A percentile compares a stretch with the other conserved stretches of the same genome.
phyloP scores from a whole-genome alignment of 2,888 invertebrate species.

The Campopleginae sp. region DNA sequence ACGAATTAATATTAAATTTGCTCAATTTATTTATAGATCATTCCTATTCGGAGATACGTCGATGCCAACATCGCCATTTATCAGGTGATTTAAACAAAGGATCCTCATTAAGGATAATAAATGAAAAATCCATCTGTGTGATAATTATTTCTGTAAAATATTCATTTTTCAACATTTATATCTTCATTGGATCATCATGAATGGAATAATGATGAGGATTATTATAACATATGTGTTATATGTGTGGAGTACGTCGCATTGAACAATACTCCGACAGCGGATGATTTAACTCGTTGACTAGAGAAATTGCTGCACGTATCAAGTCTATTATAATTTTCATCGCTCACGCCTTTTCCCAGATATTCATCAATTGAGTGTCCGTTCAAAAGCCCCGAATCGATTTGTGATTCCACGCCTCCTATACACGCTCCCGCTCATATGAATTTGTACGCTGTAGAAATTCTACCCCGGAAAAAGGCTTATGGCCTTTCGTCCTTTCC shows the following conservation, averaged over 20 bases:
- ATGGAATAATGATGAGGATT: slow-evolving; percentile 2
- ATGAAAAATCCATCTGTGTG: neutral
- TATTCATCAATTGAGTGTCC: slow-evolving; percentile 28
- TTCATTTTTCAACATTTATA: slow-evolving; percentile 8
- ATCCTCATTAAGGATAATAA: neutral
- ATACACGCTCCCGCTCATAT: neutral
- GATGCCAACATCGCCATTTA: neutral
- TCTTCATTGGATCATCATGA: slow-evolving; percentile 28
- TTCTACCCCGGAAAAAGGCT: slow-evolving; percentile 29
- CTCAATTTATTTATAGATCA: neutral
- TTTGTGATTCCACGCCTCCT: slow-evolving; percentile 34
- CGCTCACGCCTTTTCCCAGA: slow-evolving; percentile 43
- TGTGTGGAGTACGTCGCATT: neutral
- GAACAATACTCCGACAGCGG: slow-evolving; percentile 34
- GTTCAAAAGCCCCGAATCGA: slow-evolving; percentile 40
- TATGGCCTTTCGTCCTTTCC: slow-evolving; percentile 49
- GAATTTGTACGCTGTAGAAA: slow-evolving; percentile 27
- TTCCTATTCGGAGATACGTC: no score
- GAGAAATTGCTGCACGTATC: slow-evolving; percentile 37
- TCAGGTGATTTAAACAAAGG: neutral
- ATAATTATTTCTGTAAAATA: slow-evolving; percentile 28
- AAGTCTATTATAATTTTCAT: slow-evolving; percentile 63
- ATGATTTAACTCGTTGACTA: slow-evolving; percentile 31
- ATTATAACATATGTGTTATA: slow-evolving; percentile 19
- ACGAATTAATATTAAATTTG: neutral